Evolutionary conservation across 2,113 vertebrate species (phyloP).

Genomic region (Rhegmatorhina hoffmannsi): DNA sequence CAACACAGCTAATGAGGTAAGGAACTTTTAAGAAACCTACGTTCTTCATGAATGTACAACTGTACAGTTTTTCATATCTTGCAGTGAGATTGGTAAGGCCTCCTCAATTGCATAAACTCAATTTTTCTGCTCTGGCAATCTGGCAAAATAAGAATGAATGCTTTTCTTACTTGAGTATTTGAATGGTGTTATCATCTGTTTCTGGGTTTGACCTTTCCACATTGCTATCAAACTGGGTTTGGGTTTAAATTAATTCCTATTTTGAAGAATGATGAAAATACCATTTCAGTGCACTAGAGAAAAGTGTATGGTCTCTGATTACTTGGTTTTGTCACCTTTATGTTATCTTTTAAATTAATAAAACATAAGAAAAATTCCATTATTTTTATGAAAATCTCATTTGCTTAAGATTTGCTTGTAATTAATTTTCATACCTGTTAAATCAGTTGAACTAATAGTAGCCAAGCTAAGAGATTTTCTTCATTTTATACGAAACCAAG

Average conservation of each 20-base stretch:
- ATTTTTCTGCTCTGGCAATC: background rate
- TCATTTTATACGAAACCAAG: background rate
- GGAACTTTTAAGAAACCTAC: background rate
- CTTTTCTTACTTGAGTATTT: background rate
- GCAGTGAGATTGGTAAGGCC: background rate
- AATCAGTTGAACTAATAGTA: background rate
- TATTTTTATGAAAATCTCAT: background rate
- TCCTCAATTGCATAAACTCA: background rate
- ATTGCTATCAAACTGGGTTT: background rate
- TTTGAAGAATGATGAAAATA: background rate
- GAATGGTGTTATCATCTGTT: background rate
- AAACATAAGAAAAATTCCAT: background rate
- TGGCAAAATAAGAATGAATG: background rate
- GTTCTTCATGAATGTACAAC: background rate
- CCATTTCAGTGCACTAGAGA: background rate
- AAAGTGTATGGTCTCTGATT: background rate
- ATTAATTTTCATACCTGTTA: background rate
- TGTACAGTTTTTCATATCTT: background rate
- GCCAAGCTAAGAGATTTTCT: background rate
- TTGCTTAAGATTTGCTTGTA: background rate
- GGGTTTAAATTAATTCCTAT: background rate
- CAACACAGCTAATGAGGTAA: slow-evolving; percentile 98
- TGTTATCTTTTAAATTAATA: background rate
- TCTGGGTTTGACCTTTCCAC: background rate
- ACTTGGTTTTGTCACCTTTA: background rate